These are phyloP conservation scores for Euborellia annulipes DNA, from an alignment of 1,140 invertebrate genomes.

Conservation along the genomic window DNA sequence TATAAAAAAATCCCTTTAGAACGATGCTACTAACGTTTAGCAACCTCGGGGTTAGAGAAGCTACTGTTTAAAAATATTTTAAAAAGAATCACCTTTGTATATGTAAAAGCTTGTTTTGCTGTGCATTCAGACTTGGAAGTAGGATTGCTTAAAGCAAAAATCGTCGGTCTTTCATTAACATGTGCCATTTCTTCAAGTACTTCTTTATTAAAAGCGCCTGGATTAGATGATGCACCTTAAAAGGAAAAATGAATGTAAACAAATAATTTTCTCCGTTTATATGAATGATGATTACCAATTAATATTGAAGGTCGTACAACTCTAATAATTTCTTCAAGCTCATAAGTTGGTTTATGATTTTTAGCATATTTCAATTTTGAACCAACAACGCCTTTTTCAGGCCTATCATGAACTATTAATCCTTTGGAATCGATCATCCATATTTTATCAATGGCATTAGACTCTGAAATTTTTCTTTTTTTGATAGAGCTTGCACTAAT, in stretches of 20 bases:
- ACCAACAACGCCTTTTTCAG: constrained; percentile 47
- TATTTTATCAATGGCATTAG: constrained; percentile 66
- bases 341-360: constrained; percentile 55
- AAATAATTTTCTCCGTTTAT: too few species aligned
- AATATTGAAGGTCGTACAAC: constrained; percentile 69
- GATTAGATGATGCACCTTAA: constrained; percentile 71
- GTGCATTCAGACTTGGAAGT: constrained; percentile 94
- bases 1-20: too few species aligned
- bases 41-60: too few species aligned
- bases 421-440: constrained; percentile 83
- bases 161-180: constrained; percentile 73
- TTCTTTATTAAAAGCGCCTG: constrained; percentile 73
- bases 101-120: constrained; percentile 73
- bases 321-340: constrained; percentile 60
- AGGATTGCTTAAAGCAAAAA: constrained; percentile 93
- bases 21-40: too few species aligned
- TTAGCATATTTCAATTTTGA: constrained; percentile 75
- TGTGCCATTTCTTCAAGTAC: constrained; percentile 72
- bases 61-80: too few species aligned
- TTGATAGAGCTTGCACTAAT: constrained; percentile 71
- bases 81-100: constrained; percentile 52
- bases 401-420: constrained; percentile 52
- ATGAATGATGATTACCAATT: constrained; percentile 45
- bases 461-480: constrained; percentile 51
- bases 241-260: constrained; percentile 12